A percentile compares a stretch with the other conserved stretches of the same genome.
Conservation (phyloP, 2,888 invertebrate species). For the Heteropelma amictum region DNA sequence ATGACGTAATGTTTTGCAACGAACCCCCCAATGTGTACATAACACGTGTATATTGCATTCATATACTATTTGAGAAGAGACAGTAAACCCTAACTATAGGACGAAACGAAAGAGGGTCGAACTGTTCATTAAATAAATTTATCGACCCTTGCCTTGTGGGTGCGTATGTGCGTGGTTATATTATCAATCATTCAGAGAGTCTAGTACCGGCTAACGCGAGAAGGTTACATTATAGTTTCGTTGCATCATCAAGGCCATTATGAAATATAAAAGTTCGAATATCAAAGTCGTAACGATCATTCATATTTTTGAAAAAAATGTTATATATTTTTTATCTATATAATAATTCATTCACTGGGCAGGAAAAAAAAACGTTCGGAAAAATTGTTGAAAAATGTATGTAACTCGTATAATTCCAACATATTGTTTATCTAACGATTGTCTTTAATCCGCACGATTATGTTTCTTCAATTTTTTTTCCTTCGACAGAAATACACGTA, state of each 20-base stretch:
- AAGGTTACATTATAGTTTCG: slow-evolving; percentile 19
- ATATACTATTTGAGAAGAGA: too few relatives aligned
- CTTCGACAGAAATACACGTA: not conserved
- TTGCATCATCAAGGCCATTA: not conserved
- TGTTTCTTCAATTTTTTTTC: too few relatives aligned
- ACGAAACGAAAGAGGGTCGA: slow-evolving; percentile 33
- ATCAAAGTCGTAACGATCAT: not conserved
- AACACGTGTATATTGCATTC: too few relatives aligned
- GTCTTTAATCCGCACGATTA: not conserved
- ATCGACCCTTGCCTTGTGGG: slow-evolving; percentile 27
- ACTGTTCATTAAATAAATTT: slow-evolving; percentile 53
- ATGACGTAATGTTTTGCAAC: too few relatives aligned
- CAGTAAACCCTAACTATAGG: too few relatives aligned
- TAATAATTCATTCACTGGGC: not conserved
- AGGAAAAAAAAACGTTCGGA: too few relatives aligned
- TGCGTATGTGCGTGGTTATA: too few relatives aligned
- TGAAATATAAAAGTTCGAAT: not conserved
- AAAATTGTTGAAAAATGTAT: too few relatives aligned
- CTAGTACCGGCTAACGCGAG: slow-evolving; percentile 14
- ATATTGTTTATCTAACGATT: not conserved
- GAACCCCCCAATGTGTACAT: too few relatives aligned
- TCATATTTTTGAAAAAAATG: not conserved
- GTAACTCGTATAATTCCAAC: too few relatives aligned
- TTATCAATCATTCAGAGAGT: slow-evolving; percentile 29
- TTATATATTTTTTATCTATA: not conserved